Conservation (phyloP, 2,113 vertebrate genomes). For the Thunnus thynnus region DNA sequence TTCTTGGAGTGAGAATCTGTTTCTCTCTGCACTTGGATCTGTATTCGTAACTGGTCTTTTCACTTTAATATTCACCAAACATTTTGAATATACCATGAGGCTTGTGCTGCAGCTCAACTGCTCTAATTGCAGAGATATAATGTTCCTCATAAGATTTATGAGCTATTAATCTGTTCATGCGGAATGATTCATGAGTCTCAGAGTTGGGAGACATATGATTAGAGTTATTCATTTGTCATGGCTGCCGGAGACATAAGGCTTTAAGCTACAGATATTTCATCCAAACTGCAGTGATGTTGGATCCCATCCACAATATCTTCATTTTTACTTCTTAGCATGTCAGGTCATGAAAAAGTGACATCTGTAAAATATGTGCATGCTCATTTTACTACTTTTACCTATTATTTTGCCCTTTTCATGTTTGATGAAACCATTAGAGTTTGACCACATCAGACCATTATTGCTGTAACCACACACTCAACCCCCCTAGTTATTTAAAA, state of each 20-base stretch:
- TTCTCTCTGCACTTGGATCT: slow-evolving; percentile 50
- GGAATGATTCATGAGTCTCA: slow-evolving; percentile 77
- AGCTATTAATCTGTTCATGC: slow-evolving; percentile 79
- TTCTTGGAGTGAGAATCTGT: slow-evolving; percentile 36
- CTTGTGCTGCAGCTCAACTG: slow-evolving; percentile 59
- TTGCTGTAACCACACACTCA: slow-evolving; percentile 4
- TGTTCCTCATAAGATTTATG: slow-evolving; percentile 79
- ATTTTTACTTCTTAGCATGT: slow-evolving; percentile 18
- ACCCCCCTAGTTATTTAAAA: slow-evolving; percentile 9
- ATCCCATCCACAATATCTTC: slow-evolving; percentile 6
- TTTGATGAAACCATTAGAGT: slow-evolving; percentile 25
- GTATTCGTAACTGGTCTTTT: slow-evolving; percentile 58
- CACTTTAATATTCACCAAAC: slow-evolving; percentile 78
- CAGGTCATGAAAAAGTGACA: slow-evolving; percentile 29
- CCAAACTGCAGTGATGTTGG: slow-evolving; percentile 49
- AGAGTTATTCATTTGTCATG: slow-evolving; percentile 78
- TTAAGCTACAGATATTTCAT: slow-evolving; percentile 72
- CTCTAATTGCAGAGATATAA: slow-evolving; percentile 80
- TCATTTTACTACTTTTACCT: slow-evolving; percentile 13
- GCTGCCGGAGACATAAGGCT: slow-evolving; percentile 67
- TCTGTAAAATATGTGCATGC: slow-evolving; percentile 18
- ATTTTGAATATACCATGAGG: slow-evolving; percentile 83
- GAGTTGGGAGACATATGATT: slow-evolving; percentile 79
- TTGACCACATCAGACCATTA: slow-evolving; percentile 6
- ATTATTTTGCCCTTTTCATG: neutral